Evolutionary conservation across 1,140 invertebrate genomes (phyloP).

Genomic region (Diachasma alloeum): DNA sequence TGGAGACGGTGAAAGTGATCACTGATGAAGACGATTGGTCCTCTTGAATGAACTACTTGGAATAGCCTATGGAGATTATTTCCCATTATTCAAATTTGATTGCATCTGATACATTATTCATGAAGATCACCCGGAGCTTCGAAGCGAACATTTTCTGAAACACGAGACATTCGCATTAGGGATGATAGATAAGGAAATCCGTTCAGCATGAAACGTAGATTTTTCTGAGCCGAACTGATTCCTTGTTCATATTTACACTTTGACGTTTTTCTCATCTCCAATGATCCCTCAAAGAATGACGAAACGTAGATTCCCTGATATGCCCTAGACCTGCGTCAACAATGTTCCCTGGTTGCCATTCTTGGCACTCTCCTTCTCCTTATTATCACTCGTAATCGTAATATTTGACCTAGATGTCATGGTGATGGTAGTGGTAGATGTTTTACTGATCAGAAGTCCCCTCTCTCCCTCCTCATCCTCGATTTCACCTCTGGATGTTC

Average conservation of each 20-base stretch:
- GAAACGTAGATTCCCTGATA: not conserved
- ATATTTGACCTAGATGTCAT: slow-evolving; percentile 68
- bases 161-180: not conserved
- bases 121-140: not conserved
- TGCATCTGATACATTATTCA: not conserved
- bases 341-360: slow-evolving; percentile 53
- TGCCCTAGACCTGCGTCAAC: slow-evolving; percentile 53
- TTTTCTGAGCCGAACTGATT: too few relatives aligned
- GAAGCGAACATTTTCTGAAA: not conserved
- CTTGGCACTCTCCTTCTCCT: slow-evolving; percentile 43
- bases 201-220: too few relatives aligned
- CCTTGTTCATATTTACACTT: too few relatives aligned
- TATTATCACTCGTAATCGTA: slow-evolving; percentile 57
- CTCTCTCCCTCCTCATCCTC: slow-evolving; percentile 67
- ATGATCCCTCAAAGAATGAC: too few relatives aligned
- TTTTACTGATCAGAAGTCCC: slow-evolving; percentile 67
- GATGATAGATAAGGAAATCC: too few relatives aligned
- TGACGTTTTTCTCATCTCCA: too few relatives aligned
- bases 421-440: slow-evolving; percentile 67
- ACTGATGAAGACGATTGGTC: too few relatives aligned
- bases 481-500: slow-evolving; percentile 53
- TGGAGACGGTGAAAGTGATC: too few relatives aligned
- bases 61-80: too few relatives aligned
- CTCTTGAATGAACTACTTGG: too few relatives aligned
- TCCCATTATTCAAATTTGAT: not conserved